phyloP scores from a whole-genome alignment of 2,888 invertebrate species.

The Ecliptopera silaceata region DNA sequence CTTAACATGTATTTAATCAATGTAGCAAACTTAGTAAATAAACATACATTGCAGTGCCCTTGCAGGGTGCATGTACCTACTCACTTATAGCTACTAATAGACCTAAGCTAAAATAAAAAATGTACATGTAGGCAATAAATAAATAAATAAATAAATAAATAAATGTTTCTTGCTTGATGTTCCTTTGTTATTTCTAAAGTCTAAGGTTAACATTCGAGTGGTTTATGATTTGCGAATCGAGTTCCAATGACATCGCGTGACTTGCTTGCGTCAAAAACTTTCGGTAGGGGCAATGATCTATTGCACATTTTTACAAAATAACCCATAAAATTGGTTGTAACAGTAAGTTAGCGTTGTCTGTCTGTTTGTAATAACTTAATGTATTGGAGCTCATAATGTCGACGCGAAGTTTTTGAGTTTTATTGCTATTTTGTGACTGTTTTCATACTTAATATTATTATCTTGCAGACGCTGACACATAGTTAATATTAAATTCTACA shows the following conservation, averaged over 20 bases:
- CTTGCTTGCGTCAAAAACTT: conserved; percentile 40
- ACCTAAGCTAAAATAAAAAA: too few relatives aligned
- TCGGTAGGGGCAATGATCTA: conserved; percentile 69
- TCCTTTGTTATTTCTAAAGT: conserved; percentile 10
- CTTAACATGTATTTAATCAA: too few relatives aligned
- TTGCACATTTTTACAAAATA: conserved; percentile 72
- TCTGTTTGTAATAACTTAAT: conserved; percentile 46
- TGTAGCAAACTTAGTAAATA: too few relatives aligned
- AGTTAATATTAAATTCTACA: too few relatives aligned
- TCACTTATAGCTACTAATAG: too few relatives aligned
- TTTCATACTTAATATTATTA: too few relatives aligned
- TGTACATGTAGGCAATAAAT: too few relatives aligned
- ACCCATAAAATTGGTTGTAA: conserved; percentile 71
- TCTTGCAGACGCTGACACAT: too few relatives aligned
- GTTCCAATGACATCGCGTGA: conserved; percentile 54
- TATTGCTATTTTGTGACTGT: conserved; percentile 1
- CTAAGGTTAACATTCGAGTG: conserved; percentile 20
- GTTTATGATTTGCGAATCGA: conserved; percentile 27
- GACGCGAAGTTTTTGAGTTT: conserved; percentile 10
- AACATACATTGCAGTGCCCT: too few relatives aligned
- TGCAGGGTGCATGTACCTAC: too few relatives aligned
- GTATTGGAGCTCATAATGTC: conserved; percentile 23
- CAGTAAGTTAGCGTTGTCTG: conserved; percentile 48
- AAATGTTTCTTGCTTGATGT: background rate
- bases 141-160: conserved; percentile 1